Percentiles rank a stretch among this genome's conserved stretches.
phyloP scores from a whole-genome alignment of 2,113 vertebrate species.

The Anseranas semipalmata region DNA sequence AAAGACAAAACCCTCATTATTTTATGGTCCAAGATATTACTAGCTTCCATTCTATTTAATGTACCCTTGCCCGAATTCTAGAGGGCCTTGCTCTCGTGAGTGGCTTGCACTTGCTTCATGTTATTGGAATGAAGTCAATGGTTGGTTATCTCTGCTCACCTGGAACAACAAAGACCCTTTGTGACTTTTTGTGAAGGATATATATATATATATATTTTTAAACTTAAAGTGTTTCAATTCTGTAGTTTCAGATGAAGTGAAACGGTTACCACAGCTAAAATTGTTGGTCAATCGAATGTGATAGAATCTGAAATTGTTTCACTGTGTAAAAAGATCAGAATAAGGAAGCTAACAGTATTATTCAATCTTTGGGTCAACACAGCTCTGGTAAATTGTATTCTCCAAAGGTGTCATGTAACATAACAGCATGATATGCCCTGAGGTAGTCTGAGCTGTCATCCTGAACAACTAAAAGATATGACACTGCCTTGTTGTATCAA shows the following conservation, averaged over 20 bases:
- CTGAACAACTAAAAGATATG: not conserved
- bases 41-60: not conserved
- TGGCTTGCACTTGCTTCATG: not conserved
- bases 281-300: not conserved
- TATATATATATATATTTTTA: no score
- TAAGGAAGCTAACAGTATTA: not conserved
- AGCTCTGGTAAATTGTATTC: not conserved
- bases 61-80: not conserved
- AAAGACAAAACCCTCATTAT: not conserved
- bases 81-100: not conserved
- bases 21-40: not conserved
- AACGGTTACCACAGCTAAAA: not conserved
- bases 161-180: not conserved
- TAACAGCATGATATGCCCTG: not conserved
- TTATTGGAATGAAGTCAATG: not conserved
- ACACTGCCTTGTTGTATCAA: not conserved
- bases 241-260: not conserved
- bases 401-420: not conserved
- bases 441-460: not conserved
- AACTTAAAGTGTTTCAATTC: not conserved
- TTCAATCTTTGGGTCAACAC: not conserved
- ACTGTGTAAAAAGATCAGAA: not conserved
- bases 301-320: not conserved
- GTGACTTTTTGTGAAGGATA: not conserved
- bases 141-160: not conserved